Evolutionary conservation across 2,888 invertebrate species (phyloP), one percentile per base, ranked within the genome.

Genomic region (Diarsia brunnea): DNA sequence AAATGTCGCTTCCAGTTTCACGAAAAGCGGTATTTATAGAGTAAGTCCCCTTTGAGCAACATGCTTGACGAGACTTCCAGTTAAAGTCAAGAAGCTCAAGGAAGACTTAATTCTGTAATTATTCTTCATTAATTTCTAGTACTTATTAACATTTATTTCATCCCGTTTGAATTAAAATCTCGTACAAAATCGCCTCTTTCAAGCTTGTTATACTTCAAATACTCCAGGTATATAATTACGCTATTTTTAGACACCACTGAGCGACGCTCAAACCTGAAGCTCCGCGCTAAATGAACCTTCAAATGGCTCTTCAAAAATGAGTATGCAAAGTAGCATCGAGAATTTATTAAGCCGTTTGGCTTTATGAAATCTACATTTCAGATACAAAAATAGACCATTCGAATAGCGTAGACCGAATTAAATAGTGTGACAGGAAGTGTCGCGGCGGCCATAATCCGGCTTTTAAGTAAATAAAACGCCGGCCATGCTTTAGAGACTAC

Each of bases 381-480:
- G 76, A 73, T 77, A 83, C 70, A 82, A 85, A 85, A 76, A 84
- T 81, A 86, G 87, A 87, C 73, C 73, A 85, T 85, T 86, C 76
- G 77, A 84, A 88, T 82, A 83, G 77, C 82, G 69, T 61, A 70
- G 85, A 78, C 78, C 75, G 80, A 88, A 89, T 89, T 88, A 87
- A 89, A 89, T 90, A 91, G 90, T 89, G 84, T 79, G 85, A 80
- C 79, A 79, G 82, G 77, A 91, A 91, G 88, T 91, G 91, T 90
- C 90, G 85, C 86, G 85, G 86, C 88, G 89, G 91, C 85, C 85
- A 84, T 91, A 92, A 91, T 91, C 92, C 90, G 87, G 91, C 92
- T 93, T 92, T 93, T 92, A 91, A 89, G 91, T 90, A 92, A 93
- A 92, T 92, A 93, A 92, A 92, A 88, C 90, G 88, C 84, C 82